phyloP scores from a whole-genome alignment of 2,113 vertebrate species.

The Cynopterus brachyotis region DNA sequence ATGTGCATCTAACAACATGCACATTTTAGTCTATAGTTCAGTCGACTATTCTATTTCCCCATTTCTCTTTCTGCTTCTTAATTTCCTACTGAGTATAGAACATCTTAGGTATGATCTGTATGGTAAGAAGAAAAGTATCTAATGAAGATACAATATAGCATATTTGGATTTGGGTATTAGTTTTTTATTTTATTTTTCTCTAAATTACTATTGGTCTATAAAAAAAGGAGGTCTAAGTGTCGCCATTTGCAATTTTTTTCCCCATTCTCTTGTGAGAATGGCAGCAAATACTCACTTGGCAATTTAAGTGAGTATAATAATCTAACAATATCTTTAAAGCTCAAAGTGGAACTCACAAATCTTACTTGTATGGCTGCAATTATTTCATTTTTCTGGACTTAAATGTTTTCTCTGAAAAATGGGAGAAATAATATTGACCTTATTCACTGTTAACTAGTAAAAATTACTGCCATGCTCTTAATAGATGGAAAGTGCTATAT shows the following conservation, averaged over 20 bases:
- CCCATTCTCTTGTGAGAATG: not conserved
- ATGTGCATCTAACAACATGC: not conserved
- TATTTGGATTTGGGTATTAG: not conserved
- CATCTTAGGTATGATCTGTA: not conserved
- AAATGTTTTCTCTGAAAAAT: constrained; percentile 36
- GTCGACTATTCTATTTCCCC: not conserved
- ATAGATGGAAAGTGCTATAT: not conserved
- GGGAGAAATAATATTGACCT: constrained; percentile 17
- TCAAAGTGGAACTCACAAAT: not conserved
- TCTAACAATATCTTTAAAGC: not conserved
- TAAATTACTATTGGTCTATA: not conserved
- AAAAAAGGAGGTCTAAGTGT: rapidly evolving
- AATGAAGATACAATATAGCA: not conserved
- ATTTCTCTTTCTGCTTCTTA: not conserved
- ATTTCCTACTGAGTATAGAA: not conserved
- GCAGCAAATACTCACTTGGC: not conserved
- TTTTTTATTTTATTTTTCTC: not conserved
- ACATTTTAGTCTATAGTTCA: not conserved
- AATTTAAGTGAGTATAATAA: not conserved
- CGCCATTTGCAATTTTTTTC: not conserved
- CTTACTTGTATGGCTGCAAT: not conserved
- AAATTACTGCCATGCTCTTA: constrained; percentile 11
- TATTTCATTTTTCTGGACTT: not conserved
- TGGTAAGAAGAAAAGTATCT: not conserved
- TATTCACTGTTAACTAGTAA: not conserved